Percentiles rank a stretch among this genome's conserved stretches.
Evolutionary conservation across 2,888 invertebrate genomes (phyloP).

Genomic region (Lasiommata megera): DNA sequence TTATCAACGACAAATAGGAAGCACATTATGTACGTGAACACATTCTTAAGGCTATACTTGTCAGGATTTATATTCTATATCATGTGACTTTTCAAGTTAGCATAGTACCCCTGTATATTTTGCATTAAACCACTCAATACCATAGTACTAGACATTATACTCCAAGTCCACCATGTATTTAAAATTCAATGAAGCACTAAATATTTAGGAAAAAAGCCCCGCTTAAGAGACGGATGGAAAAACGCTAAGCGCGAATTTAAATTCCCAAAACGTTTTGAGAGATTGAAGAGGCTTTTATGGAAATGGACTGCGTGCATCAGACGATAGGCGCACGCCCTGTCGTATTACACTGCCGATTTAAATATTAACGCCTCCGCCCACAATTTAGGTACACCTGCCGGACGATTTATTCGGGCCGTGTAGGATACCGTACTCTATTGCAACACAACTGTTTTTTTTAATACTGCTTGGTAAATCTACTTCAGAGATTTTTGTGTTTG

Average conservation of each 20-base stretch:
- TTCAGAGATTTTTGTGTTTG: background rate
- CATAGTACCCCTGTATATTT: too few species aligned
- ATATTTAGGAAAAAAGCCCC: conserved; percentile 42
- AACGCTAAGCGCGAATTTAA: conserved; percentile 74
- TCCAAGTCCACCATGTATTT: conserved; percentile 10
- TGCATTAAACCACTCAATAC: too few species aligned
- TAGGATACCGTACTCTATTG: conserved; percentile 25
- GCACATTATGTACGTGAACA: too few species aligned
- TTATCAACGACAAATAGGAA: too few species aligned
- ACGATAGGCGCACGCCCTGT: conserved; percentile 58
- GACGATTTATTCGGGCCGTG: conserved; percentile 50
- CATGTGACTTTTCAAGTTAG: too few species aligned
- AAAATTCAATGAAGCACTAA: conserved; percentile 41
- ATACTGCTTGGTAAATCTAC: conserved; percentile 1
- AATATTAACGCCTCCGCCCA: conserved; percentile 67
- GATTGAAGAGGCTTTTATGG: conserved; percentile 81
- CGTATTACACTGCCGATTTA: conserved; percentile 60
- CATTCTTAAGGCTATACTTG: too few species aligned
- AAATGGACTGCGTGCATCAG: conserved; percentile 74
- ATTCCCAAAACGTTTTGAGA: conserved; percentile 77
- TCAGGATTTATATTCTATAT: too few species aligned
- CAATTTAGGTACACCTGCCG: conserved; percentile 70
- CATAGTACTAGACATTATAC: background rate
- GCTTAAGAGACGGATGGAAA: conserved; percentile 45
- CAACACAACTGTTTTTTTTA: conserved; percentile 14